Evolutionary conservation across 2,888 invertebrate genomes (phyloP), one percentile per base, ranked within the genome.

Genomic region (Nemotelus nigrinus): DNA sequence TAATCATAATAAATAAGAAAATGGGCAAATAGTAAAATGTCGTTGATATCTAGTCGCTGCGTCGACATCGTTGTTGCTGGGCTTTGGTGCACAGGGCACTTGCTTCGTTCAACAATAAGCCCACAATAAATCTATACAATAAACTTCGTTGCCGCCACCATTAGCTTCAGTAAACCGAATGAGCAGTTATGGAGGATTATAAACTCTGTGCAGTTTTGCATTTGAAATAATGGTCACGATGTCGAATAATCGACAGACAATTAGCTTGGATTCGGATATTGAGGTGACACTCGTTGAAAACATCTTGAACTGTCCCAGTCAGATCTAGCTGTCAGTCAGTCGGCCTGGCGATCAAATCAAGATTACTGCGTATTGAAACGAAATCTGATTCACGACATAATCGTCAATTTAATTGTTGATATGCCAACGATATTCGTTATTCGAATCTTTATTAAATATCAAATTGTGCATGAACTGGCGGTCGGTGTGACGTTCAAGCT

Each of bases 1-100:
- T 55, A 70, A 70, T 70, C 70, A 65, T 55, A 70, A 70, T 70
- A 70, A 70, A 70, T 70, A 70, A 70, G 70, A 70, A 70, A 55
- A 70, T 70, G 43, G 43, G 70, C 55, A 53, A 70, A 55, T 70
- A 70, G 55, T 70, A 70, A 70, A 70, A 53, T 41, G 70, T 43
- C 70, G 55, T 53, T 55, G 70, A 70, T 70, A 70, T 70, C 55
- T 63, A 63, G 63, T 63, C 39, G 39, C 63, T 63, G 63, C 41
- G 63, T 10, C 43, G 25, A 25, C 25, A 25, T 25, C 0, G 25
- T 25, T 25, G 25, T 25, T 25, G 25, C 25, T 25, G 25, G 25
- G 25, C 25, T 25, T 25, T 25, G 25, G 25, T 25, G 1, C 25
- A 25, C 25, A 25, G 25, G 25, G 25, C 25, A 25, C 25, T 25